phyloP scores from a whole-genome alignment of 2,797 vertebrate species.

The Taenioides sp. region DNA sequence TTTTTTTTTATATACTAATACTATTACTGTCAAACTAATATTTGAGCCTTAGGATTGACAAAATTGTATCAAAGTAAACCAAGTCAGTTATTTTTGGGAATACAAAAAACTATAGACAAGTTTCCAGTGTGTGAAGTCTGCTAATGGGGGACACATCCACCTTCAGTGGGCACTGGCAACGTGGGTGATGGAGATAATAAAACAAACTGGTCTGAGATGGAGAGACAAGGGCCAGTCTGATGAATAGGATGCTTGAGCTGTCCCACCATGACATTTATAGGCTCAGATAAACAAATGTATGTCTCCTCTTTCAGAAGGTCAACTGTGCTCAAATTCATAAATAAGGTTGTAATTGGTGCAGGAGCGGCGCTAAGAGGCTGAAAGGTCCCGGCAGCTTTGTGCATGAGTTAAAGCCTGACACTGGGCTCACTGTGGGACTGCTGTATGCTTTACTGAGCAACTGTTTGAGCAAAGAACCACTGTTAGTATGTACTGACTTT shows the following conservation, averaged over 20 bases:
- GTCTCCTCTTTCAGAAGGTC: conserved; percentile 72
- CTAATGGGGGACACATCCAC: conserved; percentile 4
- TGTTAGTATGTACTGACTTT: no score
- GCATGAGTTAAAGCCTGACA: conserved; percentile 57
- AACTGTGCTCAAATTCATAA: conserved; percentile 74
- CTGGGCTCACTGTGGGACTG: conserved; percentile 36
- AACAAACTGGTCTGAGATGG: conserved; percentile 18
- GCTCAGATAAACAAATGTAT: conserved; percentile 72
- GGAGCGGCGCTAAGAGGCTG: conserved; percentile 39
- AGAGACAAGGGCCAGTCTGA: conserved; percentile 53
- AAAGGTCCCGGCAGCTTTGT: conserved; percentile 44
- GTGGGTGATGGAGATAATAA: conserved; percentile 1
- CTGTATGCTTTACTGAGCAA: conserved; percentile 32
- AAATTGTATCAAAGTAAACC: neutral
- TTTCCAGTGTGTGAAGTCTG: neutral
- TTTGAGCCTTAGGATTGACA: neutral
- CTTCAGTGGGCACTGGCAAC: neutral
- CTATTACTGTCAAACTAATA: neutral
- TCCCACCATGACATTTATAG: conserved; percentile 66
- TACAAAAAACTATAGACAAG: neutral
- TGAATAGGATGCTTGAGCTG: conserved; percentile 41
- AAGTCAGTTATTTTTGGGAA: neutral
- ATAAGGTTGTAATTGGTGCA: conserved; percentile 72
- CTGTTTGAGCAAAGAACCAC: neutral
- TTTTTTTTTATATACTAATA: neutral